Evolutionary conservation across 2,888 invertebrate genomes (phyloP), one percentile per base, ranked within the genome.

Genomic region (Zygothrica quintamaculata): DNA sequence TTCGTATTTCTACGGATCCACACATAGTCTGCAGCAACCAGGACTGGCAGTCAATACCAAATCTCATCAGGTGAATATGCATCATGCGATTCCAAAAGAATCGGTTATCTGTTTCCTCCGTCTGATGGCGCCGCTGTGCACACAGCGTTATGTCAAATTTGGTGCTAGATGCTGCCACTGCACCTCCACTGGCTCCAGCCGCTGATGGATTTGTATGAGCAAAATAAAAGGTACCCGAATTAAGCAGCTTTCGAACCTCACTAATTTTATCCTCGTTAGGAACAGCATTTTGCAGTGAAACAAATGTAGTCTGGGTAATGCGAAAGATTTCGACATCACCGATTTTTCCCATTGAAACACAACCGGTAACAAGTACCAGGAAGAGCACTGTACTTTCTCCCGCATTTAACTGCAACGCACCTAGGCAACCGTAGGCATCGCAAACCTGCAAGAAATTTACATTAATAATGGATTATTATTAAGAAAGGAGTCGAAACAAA

Each of bases 81-180:
- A 99, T 92, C 93, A 97, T 98, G 82, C 98, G 95, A 91, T 99
- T 99, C 99, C 99, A 99, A 90, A 99, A 99, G 91, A 99, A 99
- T 89, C 99, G 93, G 88, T 98, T 97, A 91, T 99, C 99, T 40
- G 98, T 95, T 75, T 93, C 93, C 11, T 92, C 93, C 7, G 96
- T 96, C 89, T 95, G 95, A 74, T 94, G 94, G 84, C 96, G 94
- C 77, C 97, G 94, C 92, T 99, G 99, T 48, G 97, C 96, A 91
- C 98, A 98, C 53, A 99, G 92, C 9, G 98, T 99, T 61, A 99
- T 94, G 92, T 99, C 99, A 89, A 98, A 94, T 43, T 94, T 93
- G 80, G 90, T 91, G 37, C 60, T 34, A 11, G 43, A 82, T 3
- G 84, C 88, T 26, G 57, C 42, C 0, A 48, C 55, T 1, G 37